A percentile compares a stretch with the other conserved stretches of the same genome.
These are phyloP conservation scores for Pseudochirops corinnae DNA, from an alignment of 2,797 vertebrate genomes.

Conservation along the genomic window DNA sequence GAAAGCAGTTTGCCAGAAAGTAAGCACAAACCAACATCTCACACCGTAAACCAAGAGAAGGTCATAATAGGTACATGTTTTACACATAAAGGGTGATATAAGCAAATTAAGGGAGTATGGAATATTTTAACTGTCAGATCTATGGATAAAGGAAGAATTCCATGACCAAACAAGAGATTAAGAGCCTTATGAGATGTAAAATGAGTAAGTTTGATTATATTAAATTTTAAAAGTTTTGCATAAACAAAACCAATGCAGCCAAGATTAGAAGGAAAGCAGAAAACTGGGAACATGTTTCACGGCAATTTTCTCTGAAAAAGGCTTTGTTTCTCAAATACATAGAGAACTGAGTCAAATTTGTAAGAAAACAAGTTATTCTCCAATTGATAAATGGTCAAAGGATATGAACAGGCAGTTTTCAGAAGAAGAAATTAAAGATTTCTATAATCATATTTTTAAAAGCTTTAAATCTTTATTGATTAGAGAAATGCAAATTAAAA, in stretches of 20 bases:
- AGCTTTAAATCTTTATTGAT: background rate
- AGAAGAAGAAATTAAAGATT: background rate
- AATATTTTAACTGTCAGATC: background rate
- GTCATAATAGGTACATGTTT: background rate
- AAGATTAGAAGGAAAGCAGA: background rate
- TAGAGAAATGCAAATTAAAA: background rate
- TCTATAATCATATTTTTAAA: background rate
- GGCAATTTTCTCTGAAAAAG: background rate
- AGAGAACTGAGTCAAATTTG: background rate
- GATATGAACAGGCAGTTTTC: background rate
- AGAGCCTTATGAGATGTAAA: background rate
- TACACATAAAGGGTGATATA: background rate
- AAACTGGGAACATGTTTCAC: background rate
- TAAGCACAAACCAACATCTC: background rate
- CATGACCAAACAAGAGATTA: background rate
- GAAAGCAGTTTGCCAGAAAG: background rate
- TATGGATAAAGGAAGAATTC: background rate
- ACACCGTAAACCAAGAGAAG: background rate
- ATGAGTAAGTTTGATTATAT: background rate
- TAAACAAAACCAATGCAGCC: background rate
- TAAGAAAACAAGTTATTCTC: background rate
- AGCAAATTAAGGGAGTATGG: background rate
- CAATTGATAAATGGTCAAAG: background rate
- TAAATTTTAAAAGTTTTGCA: background rate
- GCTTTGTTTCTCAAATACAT: background rate